These are phyloP conservation scores for Psephotus haematonotus DNA, from an alignment of 2,113 vertebrate genomes.

Conservation along the genomic window DNA sequence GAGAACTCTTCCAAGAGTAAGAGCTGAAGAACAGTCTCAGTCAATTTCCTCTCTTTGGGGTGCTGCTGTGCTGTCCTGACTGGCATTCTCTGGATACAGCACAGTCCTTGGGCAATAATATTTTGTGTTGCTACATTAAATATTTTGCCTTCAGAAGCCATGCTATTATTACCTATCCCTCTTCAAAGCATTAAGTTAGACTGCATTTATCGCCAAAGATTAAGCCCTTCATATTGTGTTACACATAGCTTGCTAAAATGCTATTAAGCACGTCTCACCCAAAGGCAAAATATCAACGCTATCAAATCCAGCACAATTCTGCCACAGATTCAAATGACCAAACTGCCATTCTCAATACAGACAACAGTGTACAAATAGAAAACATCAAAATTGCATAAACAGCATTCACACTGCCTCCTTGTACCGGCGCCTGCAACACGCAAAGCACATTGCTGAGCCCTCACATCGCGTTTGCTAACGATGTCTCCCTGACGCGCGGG, in stretches of 20 bases:
- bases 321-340: background rate
- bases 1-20: background rate
- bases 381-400: rapidly evolving
- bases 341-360: background rate
- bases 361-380: background rate
- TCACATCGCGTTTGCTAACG: rapidly evolving
- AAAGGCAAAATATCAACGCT: background rate
- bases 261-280: background rate
- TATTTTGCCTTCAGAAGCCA: background rate
- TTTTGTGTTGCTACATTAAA: background rate
- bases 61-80: background rate
- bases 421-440: background rate
- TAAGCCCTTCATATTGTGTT: background rate
- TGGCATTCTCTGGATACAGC: background rate
- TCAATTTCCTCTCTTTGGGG: background rate
- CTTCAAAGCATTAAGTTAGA: background rate
- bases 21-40: background rate
- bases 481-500: rapidly evolving
- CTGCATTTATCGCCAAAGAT: background rate
- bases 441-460: rapidly evolving
- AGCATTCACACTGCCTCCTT: background rate
- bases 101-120: background rate
- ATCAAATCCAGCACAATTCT: background rate
- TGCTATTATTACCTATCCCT: background rate
- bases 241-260: background rate